Evolutionary conservation across 2,797 vertebrate genomes (phyloP).

Genomic region (Typhlichthys eigenmanni): DNA sequence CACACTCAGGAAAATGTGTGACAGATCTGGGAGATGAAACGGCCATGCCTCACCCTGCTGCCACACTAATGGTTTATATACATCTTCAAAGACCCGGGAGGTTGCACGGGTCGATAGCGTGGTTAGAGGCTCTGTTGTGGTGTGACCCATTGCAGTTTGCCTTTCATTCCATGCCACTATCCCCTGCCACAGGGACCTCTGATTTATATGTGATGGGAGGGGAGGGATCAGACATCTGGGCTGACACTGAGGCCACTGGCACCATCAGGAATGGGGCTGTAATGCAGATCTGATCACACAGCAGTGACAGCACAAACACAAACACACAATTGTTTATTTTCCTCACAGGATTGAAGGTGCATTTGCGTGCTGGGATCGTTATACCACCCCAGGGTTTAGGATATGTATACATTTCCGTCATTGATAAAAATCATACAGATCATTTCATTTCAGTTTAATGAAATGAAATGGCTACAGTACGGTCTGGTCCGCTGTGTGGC

Average conservation of each 20-base stretch:
- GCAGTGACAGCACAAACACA: too few species aligned
- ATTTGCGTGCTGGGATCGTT: too few species aligned
- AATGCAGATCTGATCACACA: too few species aligned
- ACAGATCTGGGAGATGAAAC: conserved; percentile 74
- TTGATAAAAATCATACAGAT: too few species aligned
- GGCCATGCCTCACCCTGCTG: conserved; percentile 49
- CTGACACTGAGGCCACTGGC: conserved; percentile 42
- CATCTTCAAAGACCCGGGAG: conserved; percentile 71
- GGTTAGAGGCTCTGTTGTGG: conserved; percentile 56
- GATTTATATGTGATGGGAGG: conserved; percentile 22
- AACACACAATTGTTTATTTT: too few species aligned
- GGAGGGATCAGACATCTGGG: conserved; percentile 56
- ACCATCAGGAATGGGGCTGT: too few species aligned
- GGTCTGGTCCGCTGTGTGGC: too few species aligned
- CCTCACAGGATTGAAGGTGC: too few species aligned
- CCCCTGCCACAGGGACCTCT: conserved; percentile 27
- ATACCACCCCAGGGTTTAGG: too few species aligned
- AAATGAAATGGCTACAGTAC: too few species aligned
- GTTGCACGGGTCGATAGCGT: conserved; percentile 47
- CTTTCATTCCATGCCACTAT: conserved; percentile 64
- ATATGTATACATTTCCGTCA: too few species aligned
- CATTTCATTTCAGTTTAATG: too few species aligned
- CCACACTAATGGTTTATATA: conserved; percentile 75
- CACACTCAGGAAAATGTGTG: conserved; percentile 55
- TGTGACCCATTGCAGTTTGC: conserved; percentile 58